Conservation (phyloP, 2,113 vertebrate genomes). For the Ctenomys sociabilis region DNA sequence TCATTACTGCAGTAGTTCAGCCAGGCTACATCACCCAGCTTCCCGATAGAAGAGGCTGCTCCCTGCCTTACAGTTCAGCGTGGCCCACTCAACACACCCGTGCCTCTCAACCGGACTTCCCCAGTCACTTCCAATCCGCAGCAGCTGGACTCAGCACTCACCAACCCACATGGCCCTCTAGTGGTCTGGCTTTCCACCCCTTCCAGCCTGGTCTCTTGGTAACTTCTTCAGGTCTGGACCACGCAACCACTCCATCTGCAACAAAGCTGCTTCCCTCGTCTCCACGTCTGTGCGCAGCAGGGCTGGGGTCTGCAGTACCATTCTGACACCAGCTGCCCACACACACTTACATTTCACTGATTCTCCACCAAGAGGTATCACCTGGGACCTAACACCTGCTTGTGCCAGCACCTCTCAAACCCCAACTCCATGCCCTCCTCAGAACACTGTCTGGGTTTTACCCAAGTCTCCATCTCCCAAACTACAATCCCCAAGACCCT, state of each 20-base stretch:
- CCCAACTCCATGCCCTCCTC: neutral
- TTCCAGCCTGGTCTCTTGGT: neutral
- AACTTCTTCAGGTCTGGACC: neutral
- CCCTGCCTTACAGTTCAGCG: neutral
- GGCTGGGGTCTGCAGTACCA: neutral
- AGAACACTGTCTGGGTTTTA: neutral
- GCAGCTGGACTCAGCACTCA: too few relatives aligned
- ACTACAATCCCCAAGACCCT: neutral
- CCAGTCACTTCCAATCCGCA: neutral
- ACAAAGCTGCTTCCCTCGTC: neutral
- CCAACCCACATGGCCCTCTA: neutral
- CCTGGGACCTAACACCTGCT: neutral
- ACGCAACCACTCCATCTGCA: neutral
- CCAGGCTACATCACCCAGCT: too few relatives aligned
- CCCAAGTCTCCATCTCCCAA: neutral
- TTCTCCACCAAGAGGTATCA: neutral
- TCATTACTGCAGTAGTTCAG: neutral
- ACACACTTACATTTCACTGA: fast-evolving
- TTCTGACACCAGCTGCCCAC: neutral
- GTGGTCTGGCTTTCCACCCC: neutral
- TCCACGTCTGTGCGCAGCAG: neutral
- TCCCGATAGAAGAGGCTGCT: neutral
- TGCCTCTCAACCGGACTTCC: neutral
- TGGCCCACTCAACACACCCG: too few relatives aligned
- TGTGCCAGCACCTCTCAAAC: neutral